Evolutionary conservation across 2,113 vertebrate genomes (phyloP).

Genomic region (Hemichromis elongatus): DNA sequence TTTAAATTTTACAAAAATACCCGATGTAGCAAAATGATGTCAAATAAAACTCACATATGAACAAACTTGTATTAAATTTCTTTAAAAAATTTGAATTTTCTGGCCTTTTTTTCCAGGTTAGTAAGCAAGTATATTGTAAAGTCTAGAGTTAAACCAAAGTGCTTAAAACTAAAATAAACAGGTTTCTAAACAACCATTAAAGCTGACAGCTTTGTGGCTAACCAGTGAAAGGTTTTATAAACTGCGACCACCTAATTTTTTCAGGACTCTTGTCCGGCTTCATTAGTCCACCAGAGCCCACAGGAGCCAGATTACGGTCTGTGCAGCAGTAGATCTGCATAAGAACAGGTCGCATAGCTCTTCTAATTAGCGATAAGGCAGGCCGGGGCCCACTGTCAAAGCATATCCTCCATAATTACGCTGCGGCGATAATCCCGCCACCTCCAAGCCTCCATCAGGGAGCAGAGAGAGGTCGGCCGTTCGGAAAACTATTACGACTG

Average conservation of each 20-base stretch:
- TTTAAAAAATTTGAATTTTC: neutral
- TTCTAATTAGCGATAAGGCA: conserved; percentile 14
- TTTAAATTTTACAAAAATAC: neutral
- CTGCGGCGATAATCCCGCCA: neutral
- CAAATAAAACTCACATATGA: neutral
- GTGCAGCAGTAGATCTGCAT: neutral
- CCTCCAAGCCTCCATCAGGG: neutral
- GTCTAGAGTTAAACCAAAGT: neutral
- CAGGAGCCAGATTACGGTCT: neutral
- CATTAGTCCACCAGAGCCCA: neutral
- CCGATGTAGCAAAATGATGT: neutral
- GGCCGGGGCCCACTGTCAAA: neutral
- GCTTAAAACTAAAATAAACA: neutral
- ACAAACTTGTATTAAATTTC: neutral
- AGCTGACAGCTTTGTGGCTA: neutral
- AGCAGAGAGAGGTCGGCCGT: neutral
- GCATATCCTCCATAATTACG: conserved; percentile 13
- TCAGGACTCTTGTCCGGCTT: neutral
- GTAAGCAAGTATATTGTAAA: too few species aligned
- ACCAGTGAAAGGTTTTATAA: neutral
- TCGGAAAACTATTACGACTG: neutral
- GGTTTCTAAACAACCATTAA: neutral
- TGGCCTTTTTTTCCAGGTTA: neutral
- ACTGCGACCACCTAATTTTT: neutral
- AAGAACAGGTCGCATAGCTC: neutral